Evolutionary conservation across 2,797 vertebrate species (phyloP).

Genomic region (Pitangus sulphuratus): DNA sequence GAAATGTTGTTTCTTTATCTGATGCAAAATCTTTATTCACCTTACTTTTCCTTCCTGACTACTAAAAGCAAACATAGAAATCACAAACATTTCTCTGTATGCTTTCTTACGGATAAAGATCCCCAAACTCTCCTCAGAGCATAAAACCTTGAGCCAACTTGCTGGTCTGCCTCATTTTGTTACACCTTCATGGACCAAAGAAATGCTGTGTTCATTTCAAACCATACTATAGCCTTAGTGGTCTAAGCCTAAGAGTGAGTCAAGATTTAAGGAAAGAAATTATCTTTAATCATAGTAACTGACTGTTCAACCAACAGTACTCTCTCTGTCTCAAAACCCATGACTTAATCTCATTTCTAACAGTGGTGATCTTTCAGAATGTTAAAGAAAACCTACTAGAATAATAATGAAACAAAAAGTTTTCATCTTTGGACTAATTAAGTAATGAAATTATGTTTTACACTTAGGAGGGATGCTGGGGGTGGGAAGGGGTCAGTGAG

Average conservation of each 20-base stretch:
- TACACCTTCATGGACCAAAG: neutral
- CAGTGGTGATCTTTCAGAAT: neutral
- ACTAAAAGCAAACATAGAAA: neutral
- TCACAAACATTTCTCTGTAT: neutral
- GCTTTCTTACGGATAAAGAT: neutral
- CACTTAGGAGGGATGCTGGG: neutral
- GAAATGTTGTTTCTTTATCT: neutral
- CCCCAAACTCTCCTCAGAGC: neutral
- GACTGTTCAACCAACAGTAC: neutral
- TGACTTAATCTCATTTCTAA: neutral
- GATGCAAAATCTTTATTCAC: neutral
- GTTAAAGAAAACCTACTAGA: neutral
- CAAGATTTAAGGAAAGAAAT: neutral
- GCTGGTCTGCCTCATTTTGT: neutral
- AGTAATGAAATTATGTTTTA: neutral
- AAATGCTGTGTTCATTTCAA: neutral
- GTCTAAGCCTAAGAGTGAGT: neutral
- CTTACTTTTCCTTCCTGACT: neutral
- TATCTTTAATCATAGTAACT: neutral
- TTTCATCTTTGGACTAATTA: neutral
- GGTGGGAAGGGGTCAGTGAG: fast-evolving
- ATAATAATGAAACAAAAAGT: neutral
- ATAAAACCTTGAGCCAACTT: neutral
- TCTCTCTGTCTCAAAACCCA: neutral
- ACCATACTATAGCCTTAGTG: neutral